phyloP scores from a whole-genome alignment of 2,113 vertebrate species.

The Podarcis raffonei region DNA sequence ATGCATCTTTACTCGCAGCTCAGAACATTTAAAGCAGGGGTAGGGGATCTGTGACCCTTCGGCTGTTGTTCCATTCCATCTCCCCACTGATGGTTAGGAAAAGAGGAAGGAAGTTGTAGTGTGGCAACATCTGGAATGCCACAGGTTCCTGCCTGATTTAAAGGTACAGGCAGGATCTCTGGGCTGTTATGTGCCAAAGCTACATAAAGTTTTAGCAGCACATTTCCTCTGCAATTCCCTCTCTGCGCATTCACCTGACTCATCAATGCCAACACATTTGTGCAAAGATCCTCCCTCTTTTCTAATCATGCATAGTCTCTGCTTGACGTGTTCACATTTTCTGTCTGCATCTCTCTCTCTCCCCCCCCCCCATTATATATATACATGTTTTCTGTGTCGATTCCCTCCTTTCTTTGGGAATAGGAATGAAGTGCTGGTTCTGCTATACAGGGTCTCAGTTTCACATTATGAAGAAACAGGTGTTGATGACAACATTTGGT shows the following conservation, averaged over 20 bases:
- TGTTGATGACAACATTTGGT: accelerated
- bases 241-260: not conserved
- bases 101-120: too few relatives aligned
- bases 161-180: not conserved
- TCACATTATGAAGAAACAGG: accelerated
- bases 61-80: too few relatives aligned
- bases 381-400: accelerated
- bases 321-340: not conserved
- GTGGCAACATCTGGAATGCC: too few relatives aligned
- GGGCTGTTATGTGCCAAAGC: not conserved
- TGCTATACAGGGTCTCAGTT: not conserved
- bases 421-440: not conserved
- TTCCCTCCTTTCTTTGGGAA: not conserved
- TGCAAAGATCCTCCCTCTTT: not conserved
- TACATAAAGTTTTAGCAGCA: not conserved
- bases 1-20: too few relatives aligned
- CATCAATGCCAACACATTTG: not conserved
- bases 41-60: too few relatives aligned
- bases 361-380: too few relatives aligned
- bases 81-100: too few relatives aligned
- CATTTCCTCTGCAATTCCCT: not conserved
- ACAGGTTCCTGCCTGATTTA: too few relatives aligned
- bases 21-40: not conserved
- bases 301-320: not conserved
- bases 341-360: not conserved